phyloP scores from a whole-genome alignment of 2,113 vertebrate species.

The Pundamilia nyererei region DNA sequence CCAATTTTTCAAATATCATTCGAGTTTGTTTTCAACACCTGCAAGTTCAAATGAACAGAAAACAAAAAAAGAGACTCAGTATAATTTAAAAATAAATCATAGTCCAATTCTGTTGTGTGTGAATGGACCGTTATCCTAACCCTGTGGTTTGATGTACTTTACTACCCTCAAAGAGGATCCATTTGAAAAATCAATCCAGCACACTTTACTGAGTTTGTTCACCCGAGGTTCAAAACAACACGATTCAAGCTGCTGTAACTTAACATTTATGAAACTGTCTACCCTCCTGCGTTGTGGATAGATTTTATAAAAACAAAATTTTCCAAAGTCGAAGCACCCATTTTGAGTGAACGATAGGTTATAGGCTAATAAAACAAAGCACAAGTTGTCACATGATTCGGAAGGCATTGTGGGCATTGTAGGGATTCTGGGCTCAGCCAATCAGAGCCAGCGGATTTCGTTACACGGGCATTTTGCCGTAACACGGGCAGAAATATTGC shows the following conservation, averaged over 20 bases:
- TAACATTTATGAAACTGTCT: not conserved
- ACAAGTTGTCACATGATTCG: not conserved
- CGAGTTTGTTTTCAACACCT: not conserved
- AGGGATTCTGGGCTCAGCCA: not conserved
- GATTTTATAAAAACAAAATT: not conserved
- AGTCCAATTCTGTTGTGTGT: not conserved
- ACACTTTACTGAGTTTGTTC: not conserved
- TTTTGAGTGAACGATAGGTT: fast-evolving
- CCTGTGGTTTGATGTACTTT: not conserved
- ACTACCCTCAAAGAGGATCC: not conserved
- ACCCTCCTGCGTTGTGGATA: not conserved
- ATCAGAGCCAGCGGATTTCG: fast-evolving
- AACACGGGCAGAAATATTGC: not conserved
- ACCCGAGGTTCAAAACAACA: not conserved
- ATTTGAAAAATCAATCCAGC: not conserved
- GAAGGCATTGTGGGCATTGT: not conserved
- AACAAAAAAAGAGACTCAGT: not conserved
- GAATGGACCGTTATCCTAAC: not conserved
- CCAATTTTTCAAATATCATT: not conserved
- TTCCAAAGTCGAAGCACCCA: fast-evolving
- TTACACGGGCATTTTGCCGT: fast-evolving
- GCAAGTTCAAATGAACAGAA: not conserved
- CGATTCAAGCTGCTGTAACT: not conserved
- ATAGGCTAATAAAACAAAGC: not conserved
- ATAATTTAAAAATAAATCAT: not conserved